Evolutionary conservation across 2,113 vertebrate genomes (phyloP), one percentile per base, ranked within the genome.

Genomic region (Bufo gargarizans): DNA sequence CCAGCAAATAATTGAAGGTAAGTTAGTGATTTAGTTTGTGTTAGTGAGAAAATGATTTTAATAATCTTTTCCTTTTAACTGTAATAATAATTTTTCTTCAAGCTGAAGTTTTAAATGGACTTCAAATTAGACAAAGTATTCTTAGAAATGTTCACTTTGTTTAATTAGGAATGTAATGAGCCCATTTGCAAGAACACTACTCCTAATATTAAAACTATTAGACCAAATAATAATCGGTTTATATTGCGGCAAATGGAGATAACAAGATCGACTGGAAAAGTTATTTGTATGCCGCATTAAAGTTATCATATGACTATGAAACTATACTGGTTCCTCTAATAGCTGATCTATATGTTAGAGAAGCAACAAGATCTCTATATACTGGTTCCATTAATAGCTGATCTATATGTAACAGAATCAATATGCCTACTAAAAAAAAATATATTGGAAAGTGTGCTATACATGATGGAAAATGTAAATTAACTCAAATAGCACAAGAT

Each of bases 91-190:
- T 82, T 65, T 82, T 83, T 69, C 45, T 67, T 50, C 61, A 53
- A 85, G 71, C 14, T 63, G 1, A 49, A 65, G 43, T 77, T 77
- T 19, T 50, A 86, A 86, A 88, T 76, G 56, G 67, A 76, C 61
- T 88, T 88, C 77, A 82, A 81, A 87, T 87, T 59, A 87, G 33
- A 76, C 55, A 86, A 78, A 65, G 72, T 78, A 86, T 77, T 86
- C 85, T 63, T 86, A 86, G 55, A 82, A 82, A 74, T 88, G 86
- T 61, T 82, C 67, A 88, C 69, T 88, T 82, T 88, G 81, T 88
- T 84, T 88, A 88, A 88, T 84, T 84, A 88, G 87, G 87, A 88
- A 88, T 84, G 72, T 88, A 84, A 88, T 88, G 81, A 88, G 81
- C 72, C 71, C 69, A 88, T 88, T 88, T 88, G 59, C 79, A 88